phyloP scores from a whole-genome alignment of 2,888 invertebrate genomes.

The Ochlodes sylvanus region DNA sequence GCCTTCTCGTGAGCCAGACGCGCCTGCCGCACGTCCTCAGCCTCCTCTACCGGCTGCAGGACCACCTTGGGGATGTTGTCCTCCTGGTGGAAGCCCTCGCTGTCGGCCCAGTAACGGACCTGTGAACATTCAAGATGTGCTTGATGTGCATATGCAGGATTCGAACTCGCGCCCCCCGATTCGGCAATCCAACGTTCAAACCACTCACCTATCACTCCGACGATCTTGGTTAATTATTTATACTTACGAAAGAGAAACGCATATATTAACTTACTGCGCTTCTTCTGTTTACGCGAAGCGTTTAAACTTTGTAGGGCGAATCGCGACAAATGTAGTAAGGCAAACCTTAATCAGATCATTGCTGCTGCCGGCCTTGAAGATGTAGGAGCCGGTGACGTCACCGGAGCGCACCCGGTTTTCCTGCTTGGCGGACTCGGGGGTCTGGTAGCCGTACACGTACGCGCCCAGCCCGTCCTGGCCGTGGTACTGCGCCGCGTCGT shows the following conservation, averaged over 20 bases:
- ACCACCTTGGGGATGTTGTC: conserved; percentile 88
- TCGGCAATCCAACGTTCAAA: too few relatives aligned
- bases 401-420: conserved; percentile 89
- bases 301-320: too few relatives aligned
- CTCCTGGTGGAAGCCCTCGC: conserved; percentile 91
- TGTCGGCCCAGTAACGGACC: conserved; percentile 90
- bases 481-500: conserved; percentile 89
- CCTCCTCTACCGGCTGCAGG: conserved; percentile 87
- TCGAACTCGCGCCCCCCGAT: too few relatives aligned
- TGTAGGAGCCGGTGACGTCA: conserved; percentile 89
- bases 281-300: too few relatives aligned
- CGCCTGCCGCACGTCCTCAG: conserved; percentile 88
- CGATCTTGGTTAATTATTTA: too few relatives aligned
- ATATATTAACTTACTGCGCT: too few relatives aligned
- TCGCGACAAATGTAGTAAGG: neutral
- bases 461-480: conserved; percentile 90
- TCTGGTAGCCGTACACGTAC: conserved; percentile 89
- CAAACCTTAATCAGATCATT: conserved; percentile 86
- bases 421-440: conserved; percentile 90
- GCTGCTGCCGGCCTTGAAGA: conserved; percentile 83
- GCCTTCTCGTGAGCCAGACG: conserved; percentile 88
- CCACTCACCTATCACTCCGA: too few relatives aligned
- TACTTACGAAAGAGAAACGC: too few relatives aligned
- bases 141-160: too few relatives aligned
- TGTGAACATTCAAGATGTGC: conserved; percentile 48